Evolutionary conservation across 1,140 invertebrate genomes (phyloP), one percentile per base, ranked within the genome.

Genomic region (Sycophila sp.): DNA sequence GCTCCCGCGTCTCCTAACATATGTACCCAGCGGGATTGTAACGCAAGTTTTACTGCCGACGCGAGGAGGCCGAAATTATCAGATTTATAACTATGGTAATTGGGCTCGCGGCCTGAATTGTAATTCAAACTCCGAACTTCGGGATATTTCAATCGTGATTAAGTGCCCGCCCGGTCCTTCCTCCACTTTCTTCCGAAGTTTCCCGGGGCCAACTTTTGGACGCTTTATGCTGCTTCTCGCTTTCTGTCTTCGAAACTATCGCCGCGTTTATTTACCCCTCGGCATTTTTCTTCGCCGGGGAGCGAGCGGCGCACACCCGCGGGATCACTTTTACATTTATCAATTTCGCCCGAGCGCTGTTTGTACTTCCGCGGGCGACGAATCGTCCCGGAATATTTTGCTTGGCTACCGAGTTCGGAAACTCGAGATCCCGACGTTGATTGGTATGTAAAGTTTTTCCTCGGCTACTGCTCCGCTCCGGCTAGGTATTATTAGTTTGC

Each of bases 1-100:
- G n/a, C n/a, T n/a, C n/a, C n/a, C n/a, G n/a, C n/a, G n/a, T n/a
- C n/a, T n/a, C n/a, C n/a, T n/a, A n/a, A n/a, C n/a, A n/a, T n/a
- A n/a, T n/a, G n/a, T n/a, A n/a, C n/a, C 49, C 5, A 2, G 13
- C 49, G 49, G 2, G 26, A 51, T 4, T 11, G 10, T 28, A 4
- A 22, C 42, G 19, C 8, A 13, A 15, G n/a, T 40, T 40, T n/a
- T 40, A 40, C 22, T n/a, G 28, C 30, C 7, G 5, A 13, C 4
- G 38, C 38, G 38, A 17, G 11, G 6, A 26, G 42, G 24, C n/a
- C 34, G n/a, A 55, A 66, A 67, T 67, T 67, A 55, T 65, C 49
- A 17, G 36, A 40, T 55, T 40, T 40, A 40, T 30, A 65, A 65
- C 49, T 65, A 55, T 32, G 32, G 62, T 38, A 53, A 64, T 64